Evolutionary conservation across 2,113 vertebrate genomes (phyloP).

Genomic region (Syrrhaptes paradoxus): DNA sequence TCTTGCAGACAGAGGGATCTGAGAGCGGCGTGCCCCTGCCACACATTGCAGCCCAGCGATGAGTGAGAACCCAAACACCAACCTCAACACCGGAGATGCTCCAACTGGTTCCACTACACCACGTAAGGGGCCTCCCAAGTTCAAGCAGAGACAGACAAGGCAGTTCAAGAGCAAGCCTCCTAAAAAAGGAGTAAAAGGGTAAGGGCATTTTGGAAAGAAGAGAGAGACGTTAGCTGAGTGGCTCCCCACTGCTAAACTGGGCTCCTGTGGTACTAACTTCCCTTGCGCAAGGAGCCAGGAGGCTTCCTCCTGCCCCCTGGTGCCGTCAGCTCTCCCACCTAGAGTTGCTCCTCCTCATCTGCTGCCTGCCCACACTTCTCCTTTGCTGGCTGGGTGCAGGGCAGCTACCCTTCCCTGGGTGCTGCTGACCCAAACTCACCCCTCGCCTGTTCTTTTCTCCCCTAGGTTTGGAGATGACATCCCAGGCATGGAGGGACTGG

Average conservation of each 20-base stretch:
- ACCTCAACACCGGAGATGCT: constrained; percentile 61
- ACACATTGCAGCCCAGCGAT: constrained; percentile 5
- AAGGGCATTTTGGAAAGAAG: constrained; percentile 24
- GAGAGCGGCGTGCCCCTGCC: not conserved
- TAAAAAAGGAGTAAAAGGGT: constrained; percentile 96
- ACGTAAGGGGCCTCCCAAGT: constrained; percentile 94
- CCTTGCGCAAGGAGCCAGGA: not conserved
- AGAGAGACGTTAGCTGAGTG: not conserved
- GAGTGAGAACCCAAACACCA: constrained; percentile 62
- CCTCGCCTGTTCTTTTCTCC: not conserved
- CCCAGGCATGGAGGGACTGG: constrained; percentile 96
- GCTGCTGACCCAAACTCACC: not conserved
- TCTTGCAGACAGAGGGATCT: constrained; percentile 40
- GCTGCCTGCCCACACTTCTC: not conserved
- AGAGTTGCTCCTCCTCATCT: not conserved
- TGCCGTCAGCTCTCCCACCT: not conserved
- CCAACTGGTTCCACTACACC: constrained; percentile 84
- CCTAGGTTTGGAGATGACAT: constrained; percentile 94
- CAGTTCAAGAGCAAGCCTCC: constrained; percentile 99
- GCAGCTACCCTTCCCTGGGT: not conserved
- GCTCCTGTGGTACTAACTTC: not conserved
- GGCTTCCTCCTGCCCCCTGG: not conserved
- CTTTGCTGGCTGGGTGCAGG: not conserved
- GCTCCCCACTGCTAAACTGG: not conserved
- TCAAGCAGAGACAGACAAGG: constrained; percentile 95